A percentile compares a stretch with the other conserved stretches of the same genome.
Conservation (phyloP, 2,888 invertebrate species). For the Eupelmus urozonus region DNA sequence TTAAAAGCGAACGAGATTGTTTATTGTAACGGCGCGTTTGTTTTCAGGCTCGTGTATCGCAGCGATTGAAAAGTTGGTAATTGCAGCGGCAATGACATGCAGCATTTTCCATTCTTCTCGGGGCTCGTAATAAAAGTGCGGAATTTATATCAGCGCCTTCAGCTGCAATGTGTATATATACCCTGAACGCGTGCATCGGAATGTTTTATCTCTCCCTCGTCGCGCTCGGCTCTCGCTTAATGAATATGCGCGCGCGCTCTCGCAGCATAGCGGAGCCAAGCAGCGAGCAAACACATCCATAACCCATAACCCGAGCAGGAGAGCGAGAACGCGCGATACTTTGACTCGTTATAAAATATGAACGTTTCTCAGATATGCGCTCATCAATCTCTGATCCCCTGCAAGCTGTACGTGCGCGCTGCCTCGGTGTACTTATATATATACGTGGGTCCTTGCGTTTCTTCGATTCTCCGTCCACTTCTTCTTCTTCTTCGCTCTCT, state of each 20-base stretch:
- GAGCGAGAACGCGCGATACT: slow-evolving; percentile 37
- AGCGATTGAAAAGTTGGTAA: too few species aligned
- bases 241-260: slow-evolving; percentile 12
- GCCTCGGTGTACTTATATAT: too few species aligned
- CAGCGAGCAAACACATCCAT: neutral
- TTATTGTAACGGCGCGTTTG: too few species aligned
- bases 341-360: slow-evolving; percentile 48
- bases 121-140: neutral
- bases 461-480: neutral
- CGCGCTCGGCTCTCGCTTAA: slow-evolving; percentile 21
- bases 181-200: slow-evolving; percentile 9
- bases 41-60: too few species aligned
- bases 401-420: too few species aligned
- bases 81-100: slow-evolving; percentile 9
- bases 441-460: neutral
- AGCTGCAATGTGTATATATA: too few species aligned
- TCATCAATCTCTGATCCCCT: slow-evolving; percentile 49
- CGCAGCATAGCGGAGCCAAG: too few species aligned
- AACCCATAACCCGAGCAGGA: slow-evolving; percentile 12
- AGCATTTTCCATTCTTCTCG: slow-evolving; percentile 4
- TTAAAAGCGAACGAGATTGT: too few species aligned
- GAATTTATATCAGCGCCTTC: slow-evolving; percentile 5
- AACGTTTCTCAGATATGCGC: slow-evolving; percentile 38
- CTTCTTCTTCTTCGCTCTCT: neutral
- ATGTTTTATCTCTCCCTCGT: slow-evolving; percentile 1